Base-by-base conservation (phyloP, 2,888 invertebrate genomes). In the Pandemis corylana region DNA sequence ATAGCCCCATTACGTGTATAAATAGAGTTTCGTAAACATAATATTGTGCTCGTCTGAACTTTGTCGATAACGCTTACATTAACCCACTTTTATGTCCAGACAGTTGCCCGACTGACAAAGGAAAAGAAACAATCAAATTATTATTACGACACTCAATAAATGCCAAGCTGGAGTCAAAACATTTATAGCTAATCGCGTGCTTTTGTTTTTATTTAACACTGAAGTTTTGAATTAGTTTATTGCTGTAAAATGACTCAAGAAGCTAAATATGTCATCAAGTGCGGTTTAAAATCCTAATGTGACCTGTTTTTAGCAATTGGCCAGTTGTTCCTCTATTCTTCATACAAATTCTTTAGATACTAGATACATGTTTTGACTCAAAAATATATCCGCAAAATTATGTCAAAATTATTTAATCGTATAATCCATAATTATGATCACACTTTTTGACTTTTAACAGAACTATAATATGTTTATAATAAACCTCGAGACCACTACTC, bases 11-110 rank as follows among this genome's bases (percentile, higher is more conserved):
- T 66, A 59, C 28, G 46, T 9, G 42, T 71, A 59, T n/a, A 46
- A 46, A 65, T 71, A 71, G 64, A 44, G 41, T 64, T 65, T 56
- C 49, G 36, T 71, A 41, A 71, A 66, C 65, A 49, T 46, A 61
- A 15, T 61, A 71, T 64, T 51, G 51, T 51, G 51, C 51, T 63
- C 41, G 42, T 64, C 63, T 51, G 70, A 70, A 70, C 53, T 41
- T 63, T 20, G 64, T 20, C 63, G 70, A 64, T 71, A 71, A 71
- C 64, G 36, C 7, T 2, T 46, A 6, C 65, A 71, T 71, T 71
- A 71, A 71, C 65, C 64, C 15, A 64, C 15, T 64, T 63, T 63
- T 46, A 46, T 64, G 28, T 28, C 15, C 44, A 10, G 53, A 56
- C 56, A 20, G 12, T 41, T 10, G 53, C 42, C 41, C 15, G 10